A percentile compares a stretch with the other conserved stretches of the same genome.
Conservation (phyloP, 1,140 invertebrate species). For the Tetramorium alpestre region DNA sequence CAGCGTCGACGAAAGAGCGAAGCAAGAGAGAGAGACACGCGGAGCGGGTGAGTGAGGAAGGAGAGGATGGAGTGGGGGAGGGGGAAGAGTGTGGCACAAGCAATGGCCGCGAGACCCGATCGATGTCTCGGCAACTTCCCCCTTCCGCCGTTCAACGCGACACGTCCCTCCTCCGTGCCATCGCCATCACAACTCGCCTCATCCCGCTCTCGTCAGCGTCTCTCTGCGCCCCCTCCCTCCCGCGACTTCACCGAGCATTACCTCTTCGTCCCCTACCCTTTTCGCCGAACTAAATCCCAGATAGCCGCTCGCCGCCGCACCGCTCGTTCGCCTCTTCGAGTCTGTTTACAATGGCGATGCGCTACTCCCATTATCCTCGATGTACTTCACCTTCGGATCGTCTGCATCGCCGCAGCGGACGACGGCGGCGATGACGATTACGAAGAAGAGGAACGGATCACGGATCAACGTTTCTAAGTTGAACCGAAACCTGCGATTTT, state of each 20-base stretch:
- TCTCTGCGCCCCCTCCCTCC: neutral
- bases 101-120: conserved; percentile 84
- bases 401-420: conserved; percentile 50
- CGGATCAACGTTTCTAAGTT: neutral
- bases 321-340: conserved; percentile 68
- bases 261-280: conserved; percentile 63
- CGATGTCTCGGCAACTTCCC: conserved; percentile 86
- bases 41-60: neutral
- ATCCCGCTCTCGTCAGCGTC: conserved; percentile 59
- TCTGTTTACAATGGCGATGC: conserved; percentile 84
- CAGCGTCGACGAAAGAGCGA: neutral
- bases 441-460: neutral
- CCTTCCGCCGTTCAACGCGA: conserved; percentile 69
- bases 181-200: conserved; percentile 58
- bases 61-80: neutral
- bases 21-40: conserved; percentile 1
- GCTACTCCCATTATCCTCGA: conserved; percentile 79
- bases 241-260: conserved; percentile 47
- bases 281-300: conserved; percentile 80
- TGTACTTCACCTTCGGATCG: conserved; percentile 78
- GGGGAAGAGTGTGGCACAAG: conserved; percentile 79
- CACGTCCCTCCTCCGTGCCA: conserved; percentile 63
- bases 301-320: conserved; percentile 79
- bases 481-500: neutral
- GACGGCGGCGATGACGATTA: conserved; percentile 1